A percentile compares a stretch with the other conserved stretches of the same genome.
Conservation (phyloP, 2,888 invertebrate species). For the Alentia gelatinosa region DNA sequence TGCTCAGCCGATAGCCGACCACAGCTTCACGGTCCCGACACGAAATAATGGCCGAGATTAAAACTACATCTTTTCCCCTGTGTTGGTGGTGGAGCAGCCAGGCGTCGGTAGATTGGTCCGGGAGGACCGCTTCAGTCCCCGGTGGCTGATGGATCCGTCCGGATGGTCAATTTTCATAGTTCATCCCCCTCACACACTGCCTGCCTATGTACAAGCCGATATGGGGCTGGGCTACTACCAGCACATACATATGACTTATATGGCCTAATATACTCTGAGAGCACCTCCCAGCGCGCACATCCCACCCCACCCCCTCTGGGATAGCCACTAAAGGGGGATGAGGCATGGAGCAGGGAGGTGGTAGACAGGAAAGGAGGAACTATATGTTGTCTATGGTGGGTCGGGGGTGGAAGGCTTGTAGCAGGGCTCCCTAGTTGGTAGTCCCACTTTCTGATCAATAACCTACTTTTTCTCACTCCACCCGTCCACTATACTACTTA, state of each 20-base stretch:
- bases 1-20: background rate
- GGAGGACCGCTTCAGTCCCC: too few species aligned
- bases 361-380: background rate
- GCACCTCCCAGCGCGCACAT: background rate
- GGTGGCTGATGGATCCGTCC: background rate
- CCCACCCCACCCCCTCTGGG: background rate
- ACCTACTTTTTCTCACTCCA: background rate
- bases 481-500: background rate
- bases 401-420: background rate
- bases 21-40: background rate
- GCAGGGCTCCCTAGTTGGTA: background rate
- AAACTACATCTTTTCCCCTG: background rate
- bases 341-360: background rate
- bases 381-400: background rate
- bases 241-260: conserved; percentile 6
- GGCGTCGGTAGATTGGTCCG: too few species aligned
- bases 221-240: background rate
- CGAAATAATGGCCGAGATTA: background rate
- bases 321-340: background rate
- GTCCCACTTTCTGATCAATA: conserved; percentile 4
- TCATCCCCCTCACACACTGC: too few species aligned
- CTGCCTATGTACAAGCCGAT: background rate
- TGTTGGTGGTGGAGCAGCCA: background rate
- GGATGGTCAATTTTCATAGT: background rate
- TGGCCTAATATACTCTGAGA: background rate